Percentiles rank a stretch among this genome's conserved stretches.
Evolutionary conservation across 2,113 vertebrate species (phyloP).

Genomic region (Charina bottae): DNA sequence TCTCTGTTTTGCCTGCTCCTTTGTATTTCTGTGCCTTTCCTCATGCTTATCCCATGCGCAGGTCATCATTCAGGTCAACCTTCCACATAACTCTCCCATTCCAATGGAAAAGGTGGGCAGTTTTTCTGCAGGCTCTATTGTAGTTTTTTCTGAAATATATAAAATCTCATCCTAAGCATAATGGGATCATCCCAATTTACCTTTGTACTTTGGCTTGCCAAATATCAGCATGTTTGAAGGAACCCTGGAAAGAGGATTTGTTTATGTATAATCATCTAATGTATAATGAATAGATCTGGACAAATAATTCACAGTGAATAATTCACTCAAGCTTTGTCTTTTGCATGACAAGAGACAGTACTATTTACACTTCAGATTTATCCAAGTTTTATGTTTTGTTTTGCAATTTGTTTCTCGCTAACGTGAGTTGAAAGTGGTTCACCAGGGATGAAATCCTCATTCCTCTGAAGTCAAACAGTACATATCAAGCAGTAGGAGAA

Average conservation of each 20-base stretch:
- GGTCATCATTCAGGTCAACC: neutral
- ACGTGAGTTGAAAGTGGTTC: slow-evolving; percentile 7
- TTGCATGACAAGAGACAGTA: slow-evolving; percentile 17
- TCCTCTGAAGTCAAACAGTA: slow-evolving; percentile 6
- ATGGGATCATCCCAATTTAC: slow-evolving; percentile 23
- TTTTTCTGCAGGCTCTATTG: neutral
- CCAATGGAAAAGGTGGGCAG: neutral
- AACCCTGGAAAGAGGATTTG: slow-evolving; percentile 29
- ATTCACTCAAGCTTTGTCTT: slow-evolving; percentile 47
- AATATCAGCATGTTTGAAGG: slow-evolving; percentile 34
- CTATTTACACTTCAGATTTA: slow-evolving; percentile 52
- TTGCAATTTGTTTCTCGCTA: slow-evolving; percentile 41
- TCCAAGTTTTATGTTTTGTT: slow-evolving; percentile 1
- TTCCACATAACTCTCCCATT: neutral
- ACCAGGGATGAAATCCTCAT: slow-evolving; percentile 23
- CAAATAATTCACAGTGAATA: slow-evolving; percentile 70
- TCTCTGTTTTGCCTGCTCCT: neutral
- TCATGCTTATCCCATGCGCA: neutral
- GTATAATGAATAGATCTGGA: slow-evolving; percentile 58
- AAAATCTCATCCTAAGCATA: slow-evolving; percentile 8
- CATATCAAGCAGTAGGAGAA: neutral
- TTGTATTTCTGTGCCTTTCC: neutral
- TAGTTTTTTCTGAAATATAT: neutral
- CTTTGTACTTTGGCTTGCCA: slow-evolving; percentile 38
- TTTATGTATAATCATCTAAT: slow-evolving; percentile 58